phyloP scores from a whole-genome alignment of 2,797 vertebrate genomes.

The Kryptolebias ocellatus region DNA sequence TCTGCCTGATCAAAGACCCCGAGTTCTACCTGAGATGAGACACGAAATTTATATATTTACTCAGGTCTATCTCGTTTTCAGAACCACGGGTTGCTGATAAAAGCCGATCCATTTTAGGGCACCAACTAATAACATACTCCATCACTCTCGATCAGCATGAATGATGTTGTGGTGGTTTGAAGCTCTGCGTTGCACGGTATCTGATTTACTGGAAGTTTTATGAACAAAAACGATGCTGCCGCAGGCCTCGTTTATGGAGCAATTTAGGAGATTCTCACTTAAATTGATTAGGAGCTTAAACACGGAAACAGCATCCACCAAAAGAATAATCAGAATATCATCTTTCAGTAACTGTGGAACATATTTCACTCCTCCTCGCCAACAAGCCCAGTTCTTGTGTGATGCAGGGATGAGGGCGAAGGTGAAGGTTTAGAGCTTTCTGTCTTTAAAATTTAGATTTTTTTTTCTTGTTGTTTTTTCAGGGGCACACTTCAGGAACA shows the following conservation, averaged over 20 bases:
- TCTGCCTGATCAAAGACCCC: conserved; percentile 26
- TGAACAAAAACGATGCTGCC: conserved; percentile 49
- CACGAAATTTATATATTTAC: conserved; percentile 38
- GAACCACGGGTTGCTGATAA: conserved; percentile 21
- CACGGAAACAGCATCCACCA: neutral
- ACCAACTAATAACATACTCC: conserved; percentile 19
- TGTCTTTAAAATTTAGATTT: neutral
- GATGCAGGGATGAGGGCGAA: neutral
- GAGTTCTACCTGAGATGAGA: conserved; percentile 34
- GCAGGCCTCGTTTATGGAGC: conserved; percentile 8
- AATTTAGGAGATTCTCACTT: neutral
- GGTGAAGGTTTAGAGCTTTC: too few relatives aligned
- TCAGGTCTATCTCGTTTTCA: conserved; percentile 24
- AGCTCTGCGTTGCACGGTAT: conserved; percentile 21
- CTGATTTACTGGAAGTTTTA: conserved; percentile 55
- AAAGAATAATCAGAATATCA: neutral
- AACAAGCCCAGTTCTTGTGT: neutral
- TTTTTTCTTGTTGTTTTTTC: too few relatives aligned
- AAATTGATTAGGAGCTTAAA: neutral
- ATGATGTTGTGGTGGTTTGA: conserved; percentile 40
- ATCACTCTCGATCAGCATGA: conserved; percentile 20
- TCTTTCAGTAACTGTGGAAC: neutral
- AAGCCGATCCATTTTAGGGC: conserved; percentile 6
- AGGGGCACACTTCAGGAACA: too few relatives aligned
- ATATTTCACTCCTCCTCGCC: neutral